Percentiles rank a stretch among this genome's conserved stretches.
These are phyloP conservation scores for Mobula birostris DNA, from an alignment of 2,113 vertebrate species.

Conservation along the genomic window DNA sequence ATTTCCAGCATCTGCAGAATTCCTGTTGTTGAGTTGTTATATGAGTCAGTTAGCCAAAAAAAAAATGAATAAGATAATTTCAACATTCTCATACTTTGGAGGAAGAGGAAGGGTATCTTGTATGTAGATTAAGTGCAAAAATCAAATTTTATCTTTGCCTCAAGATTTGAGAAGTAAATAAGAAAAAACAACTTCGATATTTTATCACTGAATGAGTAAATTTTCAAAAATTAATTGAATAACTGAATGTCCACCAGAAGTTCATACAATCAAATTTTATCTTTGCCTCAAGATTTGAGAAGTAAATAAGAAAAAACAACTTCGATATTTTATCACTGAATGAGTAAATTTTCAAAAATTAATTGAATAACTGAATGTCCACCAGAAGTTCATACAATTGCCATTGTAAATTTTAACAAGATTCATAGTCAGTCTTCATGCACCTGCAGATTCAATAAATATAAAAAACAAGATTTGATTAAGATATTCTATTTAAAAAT, in stretches of 20 bases:
- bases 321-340: background rate
- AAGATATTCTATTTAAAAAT: background rate
- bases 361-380: background rate
- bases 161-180: background rate
- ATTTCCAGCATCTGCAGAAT: too few species aligned
- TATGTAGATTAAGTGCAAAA: background rate
- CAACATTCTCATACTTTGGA: background rate
- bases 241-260: background rate
- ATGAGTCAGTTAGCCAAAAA: background rate
- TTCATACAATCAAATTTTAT: too few species aligned
- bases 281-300: background rate
- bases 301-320: background rate
- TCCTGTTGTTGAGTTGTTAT: background rate
- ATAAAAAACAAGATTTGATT: background rate
- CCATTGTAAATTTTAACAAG: background rate
- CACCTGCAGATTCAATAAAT: background rate
- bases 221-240: background rate
- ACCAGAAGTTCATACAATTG: background rate
- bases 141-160: background rate
- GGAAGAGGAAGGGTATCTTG: too few species aligned
- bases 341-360: background rate
- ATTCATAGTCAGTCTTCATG: background rate
- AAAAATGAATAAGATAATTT: too few species aligned
- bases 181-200: background rate
- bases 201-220: background rate